Evolutionary conservation across 2,888 invertebrate genomes (phyloP), one percentile per base, ranked within the genome.

Genomic region (Drosophila emarginata): DNA sequence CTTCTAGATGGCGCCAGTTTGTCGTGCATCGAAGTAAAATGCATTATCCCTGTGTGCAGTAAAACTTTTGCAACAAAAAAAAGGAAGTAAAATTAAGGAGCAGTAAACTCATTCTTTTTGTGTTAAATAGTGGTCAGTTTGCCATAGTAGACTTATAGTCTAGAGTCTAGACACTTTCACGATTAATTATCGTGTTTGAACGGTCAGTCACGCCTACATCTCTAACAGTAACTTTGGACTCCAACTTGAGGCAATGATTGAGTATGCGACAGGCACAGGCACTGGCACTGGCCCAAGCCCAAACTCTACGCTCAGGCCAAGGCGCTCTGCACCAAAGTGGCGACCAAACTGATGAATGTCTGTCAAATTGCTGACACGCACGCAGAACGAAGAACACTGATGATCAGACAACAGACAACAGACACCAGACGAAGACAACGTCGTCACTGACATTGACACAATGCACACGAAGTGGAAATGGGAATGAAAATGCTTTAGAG

Each of bases 321-420:
- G 40, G 40, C 40, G 45, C 45, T 45, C 45, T 21, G 61, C 68
- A 59, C 53, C 68, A 61, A 73, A 72, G 72, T 72, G 72, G 72
- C 71, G 65, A 71, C 56, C 56, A 65, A 65, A 76, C 61, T 84
- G 88, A 88, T 84, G 88, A 84, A 88, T 88, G 88, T 84, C 87
- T 88, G 88, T 86, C 87, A 88, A 86, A 88, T 85, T 84, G 87
- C 78, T 82, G 87, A 88, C 85, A 88, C 73, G 87, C 77, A 81
- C 74, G 72, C 84, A 76, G 77, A 62, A 45, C 45, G 45, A 21
- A 45, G 45, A 45, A 45, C 72, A 66, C 74, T 45, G 68, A 62
- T 64, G 68, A 28, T 67, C 26, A 15, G 67, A 45, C 66, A 66
- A 39, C 23, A 9, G 40, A 21, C n/a, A 23, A 1, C 36, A 45